These are phyloP conservation scores for Anguilla anguilla DNA, from an alignment of 2,797 vertebrate genomes.

Conservation along the genomic window DNA sequence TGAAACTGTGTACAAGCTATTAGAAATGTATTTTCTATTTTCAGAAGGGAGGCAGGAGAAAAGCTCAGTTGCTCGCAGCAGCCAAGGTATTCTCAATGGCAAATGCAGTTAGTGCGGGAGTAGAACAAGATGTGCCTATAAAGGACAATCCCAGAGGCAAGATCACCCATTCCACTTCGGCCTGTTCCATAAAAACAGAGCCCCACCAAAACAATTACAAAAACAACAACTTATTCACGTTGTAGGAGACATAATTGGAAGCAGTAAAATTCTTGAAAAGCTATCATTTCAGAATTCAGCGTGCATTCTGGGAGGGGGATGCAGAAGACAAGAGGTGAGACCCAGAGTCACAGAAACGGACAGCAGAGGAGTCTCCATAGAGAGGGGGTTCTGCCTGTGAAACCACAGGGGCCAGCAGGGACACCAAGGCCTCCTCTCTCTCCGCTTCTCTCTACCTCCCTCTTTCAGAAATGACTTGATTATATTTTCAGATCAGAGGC, in stretches of 20 bases:
- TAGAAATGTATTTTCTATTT: neutral
- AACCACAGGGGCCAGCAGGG: neutral
- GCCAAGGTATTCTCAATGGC: neutral
- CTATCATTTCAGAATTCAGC: neutral
- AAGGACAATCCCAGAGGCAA: neutral
- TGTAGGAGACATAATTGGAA: neutral
- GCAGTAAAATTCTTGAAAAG: neutral
- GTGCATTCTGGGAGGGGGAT: neutral
- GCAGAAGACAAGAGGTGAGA: neutral
- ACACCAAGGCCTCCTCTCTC: neutral
- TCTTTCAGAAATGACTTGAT: neutral
- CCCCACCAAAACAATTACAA: neutral
- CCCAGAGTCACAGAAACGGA: neutral
- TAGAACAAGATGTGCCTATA: neutral
- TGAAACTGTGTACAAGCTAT: neutral
- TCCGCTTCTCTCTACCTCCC: neutral
- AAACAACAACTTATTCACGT: neutral
- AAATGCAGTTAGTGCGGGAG: neutral
- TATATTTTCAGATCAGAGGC: constrained; percentile 11
- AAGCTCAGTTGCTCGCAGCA: neutral
- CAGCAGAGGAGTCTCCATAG: neutral
- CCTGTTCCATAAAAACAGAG: neutral
- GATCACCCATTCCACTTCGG: neutral
- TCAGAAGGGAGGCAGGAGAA: neutral
- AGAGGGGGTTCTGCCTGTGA: neutral